A percentile compares a stretch with the other conserved stretches of the same genome.
phyloP scores from a whole-genome alignment of 1,140 invertebrate genomes.

The Drosophila pseudoobscura region DNA sequence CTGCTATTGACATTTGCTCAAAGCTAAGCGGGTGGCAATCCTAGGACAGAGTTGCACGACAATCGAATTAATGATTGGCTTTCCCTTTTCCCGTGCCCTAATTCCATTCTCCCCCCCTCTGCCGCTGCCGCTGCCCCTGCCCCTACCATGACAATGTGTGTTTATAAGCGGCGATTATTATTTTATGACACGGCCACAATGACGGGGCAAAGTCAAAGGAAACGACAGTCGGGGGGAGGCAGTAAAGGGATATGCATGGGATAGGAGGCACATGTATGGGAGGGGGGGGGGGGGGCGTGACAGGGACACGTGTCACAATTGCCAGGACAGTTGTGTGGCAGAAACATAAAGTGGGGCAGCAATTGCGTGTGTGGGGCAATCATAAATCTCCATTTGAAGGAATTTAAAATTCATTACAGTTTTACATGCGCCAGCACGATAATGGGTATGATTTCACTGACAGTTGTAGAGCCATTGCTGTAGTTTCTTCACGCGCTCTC shows the following conservation, averaged over 20 bases:
- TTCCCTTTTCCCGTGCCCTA: no score
- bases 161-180: slow-evolving; percentile 72
- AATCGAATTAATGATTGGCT: slow-evolving; percentile 59
- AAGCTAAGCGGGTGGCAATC: slow-evolving; percentile 27
- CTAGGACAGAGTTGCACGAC: slow-evolving; percentile 37
- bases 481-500: no score
- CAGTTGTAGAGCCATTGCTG: no score
- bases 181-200: slow-evolving; percentile 61
- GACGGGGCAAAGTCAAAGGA: slow-evolving; percentile 53
- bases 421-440: slow-evolving; percentile 24
- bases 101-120: background rate
- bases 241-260: background rate
- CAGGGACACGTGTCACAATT: slow-evolving; percentile 42
- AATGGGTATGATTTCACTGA: background rate
- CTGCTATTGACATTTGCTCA: slow-evolving; percentile 51
- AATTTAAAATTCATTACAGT: slow-evolving; percentile 62
- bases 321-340: slow-evolving; percentile 29
- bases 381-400: slow-evolving; percentile 46
- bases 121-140: background rate
- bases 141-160: slow-evolving; percentile 44
- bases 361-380: slow-evolving; percentile 36
- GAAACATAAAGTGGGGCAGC: slow-evolving; percentile 38
- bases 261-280: slow-evolving; percentile 34
- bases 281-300: slow-evolving; percentile 5
- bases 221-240: background rate